phyloP scores from a whole-genome alignment of 2,797 vertebrate species.

The Darevskia nairensis region DNA sequence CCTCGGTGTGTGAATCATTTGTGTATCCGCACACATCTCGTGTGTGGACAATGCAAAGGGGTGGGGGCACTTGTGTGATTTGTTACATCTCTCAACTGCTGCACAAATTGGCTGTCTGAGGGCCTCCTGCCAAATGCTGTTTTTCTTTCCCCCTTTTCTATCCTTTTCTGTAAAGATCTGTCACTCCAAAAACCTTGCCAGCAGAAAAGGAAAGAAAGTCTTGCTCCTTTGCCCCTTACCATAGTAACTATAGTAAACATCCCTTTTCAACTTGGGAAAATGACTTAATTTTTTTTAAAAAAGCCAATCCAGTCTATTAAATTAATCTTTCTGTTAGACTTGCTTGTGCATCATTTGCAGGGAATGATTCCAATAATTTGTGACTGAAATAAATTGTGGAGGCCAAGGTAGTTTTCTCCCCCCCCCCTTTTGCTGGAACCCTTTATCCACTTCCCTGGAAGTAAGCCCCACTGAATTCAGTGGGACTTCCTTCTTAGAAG shows the following conservation, averaged over 20 bases:
- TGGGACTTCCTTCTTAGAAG: not conserved
- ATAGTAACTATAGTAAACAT: constrained; percentile 62
- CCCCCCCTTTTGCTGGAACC: not conserved
- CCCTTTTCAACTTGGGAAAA: constrained; percentile 38
- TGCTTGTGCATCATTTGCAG: not conserved
- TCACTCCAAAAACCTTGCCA: constrained; percentile 68
- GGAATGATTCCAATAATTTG: rapidly evolving
- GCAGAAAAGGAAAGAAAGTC: constrained; percentile 61
- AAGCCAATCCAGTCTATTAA: not conserved
- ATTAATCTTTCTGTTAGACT: not conserved
- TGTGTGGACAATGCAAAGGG: not conserved
- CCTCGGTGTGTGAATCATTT: not conserved
- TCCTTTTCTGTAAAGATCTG: constrained; percentile 51
- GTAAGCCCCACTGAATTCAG: not conserved
- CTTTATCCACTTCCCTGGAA: not conserved
- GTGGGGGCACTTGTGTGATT: not conserved
- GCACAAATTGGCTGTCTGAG: constrained; percentile 26
- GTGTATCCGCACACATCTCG: not conserved
- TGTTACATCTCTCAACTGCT: constrained; percentile 25
- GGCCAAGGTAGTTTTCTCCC: not conserved
- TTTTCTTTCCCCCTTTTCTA: constrained; percentile 35
- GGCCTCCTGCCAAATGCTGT: constrained; percentile 55
- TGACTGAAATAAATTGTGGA: not conserved
- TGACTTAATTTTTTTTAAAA: constrained; percentile 13
- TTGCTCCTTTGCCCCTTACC: constrained; percentile 55